phyloP scores from a whole-genome alignment of 2,113 vertebrate genomes.

The Marmota monax region DNA sequence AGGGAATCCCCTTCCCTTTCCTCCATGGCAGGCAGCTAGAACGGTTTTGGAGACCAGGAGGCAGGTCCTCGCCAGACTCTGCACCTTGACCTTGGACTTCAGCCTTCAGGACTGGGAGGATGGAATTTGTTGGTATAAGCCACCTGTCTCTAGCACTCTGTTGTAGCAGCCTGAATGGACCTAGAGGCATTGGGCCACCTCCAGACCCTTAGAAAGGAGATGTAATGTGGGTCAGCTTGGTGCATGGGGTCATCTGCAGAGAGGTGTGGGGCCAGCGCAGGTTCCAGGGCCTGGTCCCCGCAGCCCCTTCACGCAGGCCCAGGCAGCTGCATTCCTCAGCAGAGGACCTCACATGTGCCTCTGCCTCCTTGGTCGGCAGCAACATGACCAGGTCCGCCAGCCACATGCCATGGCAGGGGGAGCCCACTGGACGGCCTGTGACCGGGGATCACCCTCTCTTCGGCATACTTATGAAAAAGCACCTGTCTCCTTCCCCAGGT shows the following conservation, averaged over 20 bases:
- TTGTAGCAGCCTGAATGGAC: rapidly evolving
- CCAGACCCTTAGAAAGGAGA: constrained; percentile 75
- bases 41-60: no score
- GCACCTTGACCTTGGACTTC: not conserved
- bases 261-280: constrained; percentile 73
- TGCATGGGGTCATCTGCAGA: constrained; percentile 60
- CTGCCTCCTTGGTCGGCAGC: rapidly evolving
- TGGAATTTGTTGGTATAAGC: rapidly evolving
- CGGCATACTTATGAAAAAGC: rapidly evolving
- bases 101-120: not conserved
- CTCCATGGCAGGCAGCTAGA: rapidly evolving
- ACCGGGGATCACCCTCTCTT: not conserved
- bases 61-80: not conserved
- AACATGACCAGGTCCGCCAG: rapidly evolving
- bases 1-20: not conserved
- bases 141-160: rapidly evolving
- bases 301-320: constrained; percentile 66
- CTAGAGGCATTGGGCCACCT: rapidly evolving
- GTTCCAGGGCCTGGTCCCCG: constrained; percentile 60
- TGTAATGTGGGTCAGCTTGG: not conserved
- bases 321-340: constrained; percentile 73
- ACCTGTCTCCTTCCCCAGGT: not conserved
- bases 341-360: constrained; percentile 59
- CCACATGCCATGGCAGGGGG: rapidly evolving
- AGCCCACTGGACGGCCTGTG: rapidly evolving